These are phyloP conservation scores for Alouatta palliata DNA, from an alignment of 2,113 vertebrate species.

Conservation along the genomic window DNA sequence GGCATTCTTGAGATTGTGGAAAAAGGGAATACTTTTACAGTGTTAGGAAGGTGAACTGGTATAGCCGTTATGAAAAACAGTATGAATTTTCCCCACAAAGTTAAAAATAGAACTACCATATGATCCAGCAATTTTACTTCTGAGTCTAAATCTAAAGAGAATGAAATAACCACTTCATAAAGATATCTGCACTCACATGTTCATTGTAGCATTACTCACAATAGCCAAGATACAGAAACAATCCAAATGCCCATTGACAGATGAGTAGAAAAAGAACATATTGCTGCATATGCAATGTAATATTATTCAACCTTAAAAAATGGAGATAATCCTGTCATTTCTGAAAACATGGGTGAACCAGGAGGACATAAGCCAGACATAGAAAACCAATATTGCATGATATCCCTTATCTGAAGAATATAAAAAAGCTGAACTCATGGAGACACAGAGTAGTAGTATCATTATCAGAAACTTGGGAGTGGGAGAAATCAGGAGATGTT, in stretches of 20 bases:
- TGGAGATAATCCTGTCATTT: background rate
- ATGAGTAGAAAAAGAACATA: background rate
- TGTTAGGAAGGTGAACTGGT: background rate
- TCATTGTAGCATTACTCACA: background rate
- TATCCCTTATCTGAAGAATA: background rate
- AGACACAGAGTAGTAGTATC: background rate
- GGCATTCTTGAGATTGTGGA: background rate
- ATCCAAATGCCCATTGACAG: background rate
- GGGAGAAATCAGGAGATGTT: background rate
- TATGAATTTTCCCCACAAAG: background rate
- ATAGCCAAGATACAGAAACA: background rate
- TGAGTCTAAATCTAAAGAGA: background rate
- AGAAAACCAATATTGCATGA: background rate
- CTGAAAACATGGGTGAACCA: background rate
- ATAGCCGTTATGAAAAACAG: background rate
- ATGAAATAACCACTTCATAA: background rate
- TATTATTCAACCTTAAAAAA: background rate
- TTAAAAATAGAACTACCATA: background rate
- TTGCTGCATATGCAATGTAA: no score
- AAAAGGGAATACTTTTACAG: background rate
- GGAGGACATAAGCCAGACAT: background rate
- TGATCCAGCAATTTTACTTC: background rate
- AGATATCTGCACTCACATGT: background rate
- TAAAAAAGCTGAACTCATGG: no score
- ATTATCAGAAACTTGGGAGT: accelerated